Base-by-base conservation (phyloP, 2,113 vertebrate genomes). In the Rhinopomastus cyanomelas region DNA sequence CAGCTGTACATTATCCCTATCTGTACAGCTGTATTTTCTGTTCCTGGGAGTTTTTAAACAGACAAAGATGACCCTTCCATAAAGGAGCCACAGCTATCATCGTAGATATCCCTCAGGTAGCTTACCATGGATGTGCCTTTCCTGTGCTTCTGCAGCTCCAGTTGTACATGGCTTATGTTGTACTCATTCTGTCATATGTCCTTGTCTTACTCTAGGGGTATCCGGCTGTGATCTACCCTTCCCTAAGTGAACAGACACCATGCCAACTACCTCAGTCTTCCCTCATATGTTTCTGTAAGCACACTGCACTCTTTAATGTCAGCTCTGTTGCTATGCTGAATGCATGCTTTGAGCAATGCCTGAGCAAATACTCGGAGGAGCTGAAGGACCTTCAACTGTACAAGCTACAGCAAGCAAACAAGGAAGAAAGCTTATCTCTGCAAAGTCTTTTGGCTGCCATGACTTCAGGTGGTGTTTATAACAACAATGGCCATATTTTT, bases 131-230 rank as follows among this genome's bases (percentile, higher is more conserved):
- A 37, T 2, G 0, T 39, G 12, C 19, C 27, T 57, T 62, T 19
- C 46, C 16, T 0, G 0, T 13, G n/a, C 36, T 52, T 26, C 39
- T 11, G 13, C 26, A 66, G 17, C 34, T 71, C 13, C 0, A 0
- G 15, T 6, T 84, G 27, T 39, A 30, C 0, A 0, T 2, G 3
- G 11, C 27, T 69, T 11, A 30, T 4, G 1, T 22, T 59, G 69
- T 56, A 65, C 20, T 23, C 0, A 0, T 52, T 21, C 11, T 48
- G 26, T 60, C 3, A 5, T 6, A 57, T 26, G 25, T 30, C 21
- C 9, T 59, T 72, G 36, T 44, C 27, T 49, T 57, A 19, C 12
- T 10, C 11, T 2, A 2, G 8, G 5, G 57, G 6, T 29, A 72
- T 23, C 14, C 19, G 32, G 29, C 15, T 26, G 23, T 62, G 37